These are phyloP conservation scores for Poecilia gillii DNA, from an alignment of 2,797 vertebrate species.

Conservation along the genomic window DNA sequence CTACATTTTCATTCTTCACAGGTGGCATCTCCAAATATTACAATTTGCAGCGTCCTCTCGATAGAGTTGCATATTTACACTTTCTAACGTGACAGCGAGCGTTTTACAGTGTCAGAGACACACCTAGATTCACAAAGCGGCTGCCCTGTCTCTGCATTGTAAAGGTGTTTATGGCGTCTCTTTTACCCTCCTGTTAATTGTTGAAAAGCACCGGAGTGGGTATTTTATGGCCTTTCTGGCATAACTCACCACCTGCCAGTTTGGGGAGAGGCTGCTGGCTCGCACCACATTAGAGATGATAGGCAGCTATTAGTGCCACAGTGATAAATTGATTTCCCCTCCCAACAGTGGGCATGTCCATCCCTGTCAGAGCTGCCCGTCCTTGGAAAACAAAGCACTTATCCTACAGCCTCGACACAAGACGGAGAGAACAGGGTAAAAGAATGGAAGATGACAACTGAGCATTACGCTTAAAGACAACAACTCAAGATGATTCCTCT, in stretches of 20 bases:
- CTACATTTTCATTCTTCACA: slow-evolving; percentile 5
- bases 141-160: slow-evolving; percentile 3
- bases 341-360: slow-evolving; percentile 34
- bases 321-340: slow-evolving; percentile 48
- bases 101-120: slow-evolving; percentile 28
- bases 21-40: slow-evolving; percentile 4
- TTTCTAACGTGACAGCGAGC: slow-evolving; percentile 5
- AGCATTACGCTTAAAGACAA: background rate
- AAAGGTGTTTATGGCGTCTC: slow-evolving; percentile 43
- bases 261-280: slow-evolving; percentile 46
- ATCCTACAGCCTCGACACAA: slow-evolving; percentile 5
- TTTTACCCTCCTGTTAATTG: slow-evolving; percentile 55
- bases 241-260: slow-evolving; percentile 57
- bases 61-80: background rate
- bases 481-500: slow-evolving; percentile 8
- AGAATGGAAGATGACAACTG: background rate
- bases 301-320: slow-evolving; percentile 54
- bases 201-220: slow-evolving; percentile 37
- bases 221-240: slow-evolving; percentile 53
- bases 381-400: slow-evolving; percentile 53
- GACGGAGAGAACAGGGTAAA: slow-evolving; percentile 1
- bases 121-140: slow-evolving; percentile 13
- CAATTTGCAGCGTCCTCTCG: background rate
- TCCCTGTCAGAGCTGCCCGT: slow-evolving; percentile 34
- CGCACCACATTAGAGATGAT: slow-evolving; percentile 52